Evolutionary conservation across 2,113 vertebrate species (phyloP), one percentile per base, ranked within the genome.

Genomic region (Hymenochirus boettgeri): DNA sequence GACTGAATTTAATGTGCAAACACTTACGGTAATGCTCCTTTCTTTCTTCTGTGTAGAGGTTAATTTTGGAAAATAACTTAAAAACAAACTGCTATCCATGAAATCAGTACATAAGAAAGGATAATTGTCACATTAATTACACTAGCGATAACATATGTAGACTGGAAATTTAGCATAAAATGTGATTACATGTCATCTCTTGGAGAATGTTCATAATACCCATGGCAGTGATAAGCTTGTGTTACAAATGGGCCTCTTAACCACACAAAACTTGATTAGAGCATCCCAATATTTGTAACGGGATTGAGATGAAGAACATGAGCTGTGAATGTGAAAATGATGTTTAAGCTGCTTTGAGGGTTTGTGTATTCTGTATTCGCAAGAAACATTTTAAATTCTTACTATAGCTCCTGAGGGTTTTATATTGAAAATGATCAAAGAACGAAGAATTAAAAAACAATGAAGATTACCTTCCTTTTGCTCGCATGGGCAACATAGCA

Each of bases 141-240:
- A 60, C 46, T 62, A 64, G 61, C 65, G 57, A 64, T 26, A 62
- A 73, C 76, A 70, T 35, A 74, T 53, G 35, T 58, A 29, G 61
- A 57, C 61, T 69, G 65, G 69, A 62, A 73, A 65, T 77, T 80
- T 72, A 77, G 70, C 74, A 79, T 81, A 76, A 82, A 82, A 78
- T 64, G 65, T 61, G 52, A 73, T 73, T 72, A 62, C 69, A 70
- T 57, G 71, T 35, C 74, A 67, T 62, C 58, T 54, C 51, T 60
- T 62, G 57, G 61, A 57, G 63, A 75, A 66, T 55, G 26, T 60
- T 71, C 58, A 29, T 56, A 72, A 70, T 31, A 61, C 74, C 70
- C 72, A 54, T 65, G 74, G 63, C 71, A 65, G 29, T 18, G 66
- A 70, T 69, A 73, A 70, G 39, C 62, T 72, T 75, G 74, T 77